phyloP scores from a whole-genome alignment of 2,113 vertebrate genomes.

The Naja naja region DNA sequence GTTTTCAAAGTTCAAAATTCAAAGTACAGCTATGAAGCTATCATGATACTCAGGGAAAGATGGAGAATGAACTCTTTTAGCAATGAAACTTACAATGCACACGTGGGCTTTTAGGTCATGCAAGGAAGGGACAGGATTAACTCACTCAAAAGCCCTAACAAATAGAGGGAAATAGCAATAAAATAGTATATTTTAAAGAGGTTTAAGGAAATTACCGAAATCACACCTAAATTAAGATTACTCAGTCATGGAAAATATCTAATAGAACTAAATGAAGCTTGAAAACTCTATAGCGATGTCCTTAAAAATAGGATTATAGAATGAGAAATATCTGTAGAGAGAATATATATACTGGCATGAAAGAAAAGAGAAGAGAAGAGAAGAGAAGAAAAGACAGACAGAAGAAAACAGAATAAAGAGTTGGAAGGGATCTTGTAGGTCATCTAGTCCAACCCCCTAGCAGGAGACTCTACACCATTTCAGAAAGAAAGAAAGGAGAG shows the following conservation, averaged over 20 bases:
- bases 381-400: background rate
- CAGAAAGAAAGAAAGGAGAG: too few species aligned
- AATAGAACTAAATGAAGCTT: background rate
- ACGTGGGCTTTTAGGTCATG: background rate
- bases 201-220: background rate
- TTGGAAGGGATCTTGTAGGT: too few species aligned
- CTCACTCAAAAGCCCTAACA: background rate
- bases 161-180: background rate
- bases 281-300: background rate
- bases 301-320: background rate
- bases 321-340: background rate
- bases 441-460: too few species aligned
- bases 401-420: rapidly evolving
- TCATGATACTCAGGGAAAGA: background rate
- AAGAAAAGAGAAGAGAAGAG: background rate
- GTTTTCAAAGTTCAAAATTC: too few species aligned
- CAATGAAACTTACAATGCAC: background rate
- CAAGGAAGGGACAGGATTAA: background rate
- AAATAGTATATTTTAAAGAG: background rate
- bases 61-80: background rate
- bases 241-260: background rate
- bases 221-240: background rate
- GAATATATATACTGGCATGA: background rate
- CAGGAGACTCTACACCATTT: too few species aligned
- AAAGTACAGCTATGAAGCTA: background rate